Conservation (phyloP, 2,888 invertebrate genomes). For the Aquatica leii region DNA sequence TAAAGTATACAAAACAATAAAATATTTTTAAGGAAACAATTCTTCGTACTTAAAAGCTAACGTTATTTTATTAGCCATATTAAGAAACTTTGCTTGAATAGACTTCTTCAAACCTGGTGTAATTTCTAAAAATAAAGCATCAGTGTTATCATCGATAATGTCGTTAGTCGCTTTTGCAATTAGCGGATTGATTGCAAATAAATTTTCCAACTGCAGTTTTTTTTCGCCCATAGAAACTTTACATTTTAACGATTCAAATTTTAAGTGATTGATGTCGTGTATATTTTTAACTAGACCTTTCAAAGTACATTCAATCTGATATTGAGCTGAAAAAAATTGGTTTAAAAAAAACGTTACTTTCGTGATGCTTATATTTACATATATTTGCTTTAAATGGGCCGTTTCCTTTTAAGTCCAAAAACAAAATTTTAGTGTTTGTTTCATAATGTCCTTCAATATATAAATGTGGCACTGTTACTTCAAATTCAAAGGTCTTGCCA, state of each 20-base stretch:
- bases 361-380: not conserved
- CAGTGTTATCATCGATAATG: slow-evolving; percentile 7
- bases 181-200: not conserved
- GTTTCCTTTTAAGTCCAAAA: slow-evolving; percentile 7
- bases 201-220: not conserved
- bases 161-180: not conserved
- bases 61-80: slow-evolving; percentile 8
- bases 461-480: not conserved
- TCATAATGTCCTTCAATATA: not conserved
- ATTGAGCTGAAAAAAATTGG: not conserved
- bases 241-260: not conserved
- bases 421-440: not conserved
- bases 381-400: slow-evolving; percentile 1
- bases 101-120: not conserved
- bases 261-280: not conserved
- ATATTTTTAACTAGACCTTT: not conserved
- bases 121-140: slow-evolving; percentile 9
- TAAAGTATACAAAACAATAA: too few species aligned
- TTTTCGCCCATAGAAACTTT: not conserved
- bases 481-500: slow-evolving; percentile 1
- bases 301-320: not conserved
- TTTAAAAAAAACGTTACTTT: not conserved
- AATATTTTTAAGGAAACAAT: slow-evolving; percentile 9
- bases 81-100: not conserved
- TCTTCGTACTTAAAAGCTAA: slow-evolving; percentile 9